These are phyloP conservation scores for Drosophila pandora DNA, from an alignment of 1,140 invertebrate genomes.

Conservation along the genomic window DNA sequence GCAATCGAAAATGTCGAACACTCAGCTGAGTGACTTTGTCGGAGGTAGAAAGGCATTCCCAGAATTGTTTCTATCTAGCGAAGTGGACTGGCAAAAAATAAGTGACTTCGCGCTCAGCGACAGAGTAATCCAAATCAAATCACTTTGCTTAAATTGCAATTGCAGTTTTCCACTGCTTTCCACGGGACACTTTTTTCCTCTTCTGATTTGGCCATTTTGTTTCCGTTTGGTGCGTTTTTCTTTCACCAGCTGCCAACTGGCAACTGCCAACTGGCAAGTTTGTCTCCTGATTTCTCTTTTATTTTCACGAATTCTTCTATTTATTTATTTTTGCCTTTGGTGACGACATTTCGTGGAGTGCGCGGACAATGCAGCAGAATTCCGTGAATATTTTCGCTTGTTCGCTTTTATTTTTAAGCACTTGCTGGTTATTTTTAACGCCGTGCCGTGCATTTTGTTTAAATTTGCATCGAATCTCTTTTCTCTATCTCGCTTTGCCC, in stretches of 20 bases:
- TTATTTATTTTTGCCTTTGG: slow-evolving; percentile 42
- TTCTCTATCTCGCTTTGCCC: neutral
- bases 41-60: slow-evolving; percentile 51
- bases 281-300: slow-evolving; percentile 41
- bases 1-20: slow-evolving; percentile 16
- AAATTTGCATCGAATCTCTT: slow-evolving; percentile 47
- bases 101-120: slow-evolving; percentile 40
- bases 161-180: slow-evolving; percentile 44
- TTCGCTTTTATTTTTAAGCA: slow-evolving; percentile 64
- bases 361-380: slow-evolving; percentile 47
- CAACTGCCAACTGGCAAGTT: slow-evolving; percentile 47
- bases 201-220: slow-evolving; percentile 30
- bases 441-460: slow-evolving; percentile 53
- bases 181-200: neutral
- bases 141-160: slow-evolving; percentile 69
- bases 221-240: slow-evolving; percentile 26
- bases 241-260: slow-evolving; percentile 36
- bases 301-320: slow-evolving; percentile 28
- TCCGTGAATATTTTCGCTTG: slow-evolving; percentile 59
- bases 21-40: slow-evolving; percentile 27
- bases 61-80: slow-evolving; percentile 51
- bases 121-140: slow-evolving; percentile 71
- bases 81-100: slow-evolving; percentile 33
- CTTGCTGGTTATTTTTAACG: slow-evolving; percentile 63
- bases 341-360: slow-evolving; percentile 54